Evolutionary conservation across 2,888 invertebrate species (phyloP).

Genomic region (Amitus sp.): DNA sequence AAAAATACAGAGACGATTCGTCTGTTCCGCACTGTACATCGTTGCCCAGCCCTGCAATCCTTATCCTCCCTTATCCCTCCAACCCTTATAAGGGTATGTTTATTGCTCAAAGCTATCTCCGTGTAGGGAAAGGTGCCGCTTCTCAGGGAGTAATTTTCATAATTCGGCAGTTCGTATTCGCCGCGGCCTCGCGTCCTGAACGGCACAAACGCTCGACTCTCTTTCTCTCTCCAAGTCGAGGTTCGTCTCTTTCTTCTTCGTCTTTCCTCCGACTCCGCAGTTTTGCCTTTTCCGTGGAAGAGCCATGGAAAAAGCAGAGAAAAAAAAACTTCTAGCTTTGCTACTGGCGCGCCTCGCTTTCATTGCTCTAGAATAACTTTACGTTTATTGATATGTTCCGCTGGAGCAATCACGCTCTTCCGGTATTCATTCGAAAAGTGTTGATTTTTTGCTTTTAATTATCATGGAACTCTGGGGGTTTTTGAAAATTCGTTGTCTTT

Average conservation of each 20-base stretch:
- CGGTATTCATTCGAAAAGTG: too few species aligned
- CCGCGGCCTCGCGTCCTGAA: constrained; percentile 67
- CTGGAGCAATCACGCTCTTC: too few species aligned
- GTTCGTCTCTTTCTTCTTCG: constrained; percentile 17
- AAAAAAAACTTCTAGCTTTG: too few species aligned
- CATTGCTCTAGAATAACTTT: too few species aligned
- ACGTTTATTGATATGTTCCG: too few species aligned
- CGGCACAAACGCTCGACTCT: constrained; percentile 67
- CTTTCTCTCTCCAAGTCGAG: constrained; percentile 26
- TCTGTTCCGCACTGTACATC: too few species aligned
- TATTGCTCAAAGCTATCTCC: constrained; percentile 65
- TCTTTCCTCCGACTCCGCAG: not conserved
- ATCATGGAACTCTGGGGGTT: too few species aligned
- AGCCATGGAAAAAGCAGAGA: constrained; percentile 35
- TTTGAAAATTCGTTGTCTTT: too few species aligned
- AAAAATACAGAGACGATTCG: constrained; percentile 25
- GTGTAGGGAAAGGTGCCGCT: constrained; percentile 63
- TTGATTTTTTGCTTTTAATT: too few species aligned
- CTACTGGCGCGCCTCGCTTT: too few species aligned
- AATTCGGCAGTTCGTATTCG: constrained; percentile 73
- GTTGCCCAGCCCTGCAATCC: too few species aligned
- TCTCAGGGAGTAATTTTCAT: constrained; percentile 70
- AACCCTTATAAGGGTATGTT: constrained; percentile 59
- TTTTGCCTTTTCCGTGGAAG: constrained; percentile 12
- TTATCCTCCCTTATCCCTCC: constrained; percentile 26